Evolutionary conservation across 37 sponge, comb jelly and placozoan species (phyloP).

Genomic region (Aplysina aerophoba): DNA sequence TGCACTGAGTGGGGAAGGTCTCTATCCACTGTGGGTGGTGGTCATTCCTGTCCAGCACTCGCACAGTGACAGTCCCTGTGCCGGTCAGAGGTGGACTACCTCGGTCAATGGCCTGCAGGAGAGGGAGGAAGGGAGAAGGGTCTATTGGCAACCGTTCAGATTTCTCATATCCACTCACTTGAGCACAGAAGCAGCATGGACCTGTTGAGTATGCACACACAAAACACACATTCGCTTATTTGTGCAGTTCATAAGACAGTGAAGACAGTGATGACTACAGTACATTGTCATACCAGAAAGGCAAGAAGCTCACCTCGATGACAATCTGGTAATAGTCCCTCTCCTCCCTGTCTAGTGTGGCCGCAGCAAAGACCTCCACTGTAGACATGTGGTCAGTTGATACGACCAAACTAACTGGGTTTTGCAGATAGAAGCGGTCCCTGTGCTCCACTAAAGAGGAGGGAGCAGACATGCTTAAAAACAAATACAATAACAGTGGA

Average conservation of each 20-base stretch:
- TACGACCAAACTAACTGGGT: background rate
- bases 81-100: constrained; percentile 35
- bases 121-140: background rate
- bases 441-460: background rate
- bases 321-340: background rate
- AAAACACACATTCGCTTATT: too few species aligned
- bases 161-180: too few species aligned
- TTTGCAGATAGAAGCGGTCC: background rate
- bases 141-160: too few species aligned
- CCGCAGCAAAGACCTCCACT: background rate
- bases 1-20: background rate
- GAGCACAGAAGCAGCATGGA: too few species aligned
- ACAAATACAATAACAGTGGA: background rate
- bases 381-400: constrained; percentile 11
- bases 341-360: constrained; percentile 7
- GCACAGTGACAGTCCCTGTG: constrained; percentile 10
- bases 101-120: constrained; percentile 42
- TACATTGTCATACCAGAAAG: too few species aligned
- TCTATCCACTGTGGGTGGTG: constrained; percentile 29
- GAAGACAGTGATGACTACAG: too few species aligned
- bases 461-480: background rate
- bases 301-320: constrained; percentile 5
- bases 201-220: too few species aligned
- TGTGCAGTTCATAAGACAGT: too few species aligned
- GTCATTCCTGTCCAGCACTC: constrained; percentile 39